Conservation (phyloP, 2,888 invertebrate species). For the Hirtodrosophila cameraria region DNA sequence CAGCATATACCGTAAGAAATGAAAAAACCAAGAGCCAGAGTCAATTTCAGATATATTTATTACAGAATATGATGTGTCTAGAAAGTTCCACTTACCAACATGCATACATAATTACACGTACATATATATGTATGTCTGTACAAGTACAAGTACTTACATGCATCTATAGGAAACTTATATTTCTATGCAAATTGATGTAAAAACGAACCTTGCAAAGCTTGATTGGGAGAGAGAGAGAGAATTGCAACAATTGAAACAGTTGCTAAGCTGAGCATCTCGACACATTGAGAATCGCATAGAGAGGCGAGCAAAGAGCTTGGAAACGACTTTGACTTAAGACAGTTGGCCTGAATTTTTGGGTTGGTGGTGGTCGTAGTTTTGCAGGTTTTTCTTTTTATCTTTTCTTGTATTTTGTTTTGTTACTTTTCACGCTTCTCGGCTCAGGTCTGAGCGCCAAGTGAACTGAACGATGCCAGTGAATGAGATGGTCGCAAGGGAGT, state of each 20-base stretch:
- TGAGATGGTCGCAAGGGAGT: background rate
- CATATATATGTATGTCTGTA: constrained; percentile 20
- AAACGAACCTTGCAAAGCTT: constrained; percentile 5
- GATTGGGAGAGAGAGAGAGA: constrained; percentile 3
- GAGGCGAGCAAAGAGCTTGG: constrained; percentile 33
- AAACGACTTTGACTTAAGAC: constrained; percentile 36
- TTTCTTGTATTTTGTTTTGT: constrained; percentile 28
- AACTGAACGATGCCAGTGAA: constrained; percentile 36
- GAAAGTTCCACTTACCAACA: constrained; percentile 40
- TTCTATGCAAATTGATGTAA: constrained; percentile 46
- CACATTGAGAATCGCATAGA: constrained; percentile 52
- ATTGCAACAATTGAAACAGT: constrained; percentile 17
- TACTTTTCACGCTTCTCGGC: constrained; percentile 53
- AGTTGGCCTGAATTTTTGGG: constrained; percentile 54
- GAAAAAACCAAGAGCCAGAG: background rate
- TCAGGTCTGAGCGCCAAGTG: constrained; percentile 42
- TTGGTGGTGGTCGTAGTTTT: constrained; percentile 22
- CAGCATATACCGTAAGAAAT: too few relatives aligned
- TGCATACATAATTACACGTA: constrained; percentile 18
- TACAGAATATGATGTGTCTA: constrained; percentile 10
- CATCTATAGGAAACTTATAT: constrained; percentile 17
- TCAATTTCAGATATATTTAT: constrained; percentile 22
- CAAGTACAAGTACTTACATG: constrained; percentile 7
- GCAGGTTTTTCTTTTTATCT: constrained; percentile 37
- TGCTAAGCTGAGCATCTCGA: constrained; percentile 42